Evolutionary conservation across 1,140 invertebrate genomes (phyloP), one percentile per base, ranked within the genome.

Genomic region (Papilio aristodemus): DNA sequence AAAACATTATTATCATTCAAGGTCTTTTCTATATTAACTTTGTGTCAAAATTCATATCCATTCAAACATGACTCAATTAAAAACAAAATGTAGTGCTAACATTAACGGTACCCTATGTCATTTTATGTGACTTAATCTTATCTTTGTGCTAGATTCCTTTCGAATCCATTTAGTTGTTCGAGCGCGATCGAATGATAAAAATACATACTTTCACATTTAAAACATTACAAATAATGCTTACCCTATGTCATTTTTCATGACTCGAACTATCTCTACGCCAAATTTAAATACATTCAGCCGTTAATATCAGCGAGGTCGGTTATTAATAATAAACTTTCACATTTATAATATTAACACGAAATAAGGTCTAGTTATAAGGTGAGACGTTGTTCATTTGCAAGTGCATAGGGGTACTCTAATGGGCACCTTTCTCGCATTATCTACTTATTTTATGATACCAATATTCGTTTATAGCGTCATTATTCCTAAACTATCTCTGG

Each of bases 241-340:
- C 46, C 46, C 46, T 54, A 54, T 54, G 46, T 54, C 46, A 54
- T 54, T 54, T 54, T 54, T 54, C 46, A 54, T 54, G 19, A 54
- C 7, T 54, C 11, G 22, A 32, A 22, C 46, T 54, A 54, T 54
- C 46, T 25, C 17, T 54, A 54, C 10, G 46, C 46, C 46, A 54
- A 54, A 43, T 43, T 43, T 43, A 43, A 54, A 54, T 54, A 54
- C 19, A 25, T 54, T 54, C 22, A 22, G 19, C 46, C 19, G 46
- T 54, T 54, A 54, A 54, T 54, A 54, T 22, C 22, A 54, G 19
- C 46, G 19, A 54, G 19, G 9, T 54, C 9, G 11, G 17, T 54
- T 22, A 54, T 54, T 22, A 54, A 54, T 54, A 54, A 54, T 10
- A 54, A 50, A 54, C 46, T 54, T 54, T 54, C 46, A 54, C 46